Percentiles rank a stretch among this genome's conserved stretches.
These are phyloP conservation scores for Brachionus koreanus DNA, from an alignment of 1,140 invertebrate genomes.

Conservation along the genomic window DNA sequence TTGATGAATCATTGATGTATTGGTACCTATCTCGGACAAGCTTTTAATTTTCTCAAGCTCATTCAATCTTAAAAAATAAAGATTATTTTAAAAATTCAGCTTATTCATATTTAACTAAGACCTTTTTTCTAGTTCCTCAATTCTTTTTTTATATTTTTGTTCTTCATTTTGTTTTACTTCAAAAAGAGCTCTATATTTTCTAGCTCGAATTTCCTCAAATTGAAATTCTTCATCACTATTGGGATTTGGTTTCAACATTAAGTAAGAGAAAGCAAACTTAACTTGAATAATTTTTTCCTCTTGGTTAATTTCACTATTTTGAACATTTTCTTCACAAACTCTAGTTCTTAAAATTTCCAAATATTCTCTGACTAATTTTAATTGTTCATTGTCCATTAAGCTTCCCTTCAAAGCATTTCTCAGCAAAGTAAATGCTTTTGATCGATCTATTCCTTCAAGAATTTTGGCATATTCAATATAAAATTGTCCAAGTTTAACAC, in stretches of 20 bases:
- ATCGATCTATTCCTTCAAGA: not conserved
- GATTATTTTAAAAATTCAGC: not conserved
- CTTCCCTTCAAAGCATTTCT: not conserved
- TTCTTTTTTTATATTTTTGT: not conserved
- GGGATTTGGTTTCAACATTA: constrained; percentile 15
- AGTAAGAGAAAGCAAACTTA: constrained; percentile 22
- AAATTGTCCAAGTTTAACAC: constrained; percentile 12
- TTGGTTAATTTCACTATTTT: not conserved
- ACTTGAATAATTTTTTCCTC: not conserved
- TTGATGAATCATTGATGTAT: not conserved
- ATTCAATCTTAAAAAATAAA: not conserved
- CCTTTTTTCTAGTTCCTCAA: not conserved
- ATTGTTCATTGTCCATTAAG: not conserved
- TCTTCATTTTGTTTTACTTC: not conserved
- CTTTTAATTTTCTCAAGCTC: not conserved
- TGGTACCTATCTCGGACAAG: not conserved
- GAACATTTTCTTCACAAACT: not conserved
- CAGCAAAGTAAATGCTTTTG: not conserved
- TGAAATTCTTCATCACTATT: constrained; percentile 17
- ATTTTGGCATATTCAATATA: constrained; percentile 23
- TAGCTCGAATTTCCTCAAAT: constrained; percentile 34
- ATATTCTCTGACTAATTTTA: constrained; percentile 4
- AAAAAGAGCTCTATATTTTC: not conserved
- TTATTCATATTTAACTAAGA: not conserved
- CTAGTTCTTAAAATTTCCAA: not conserved